phyloP scores from a whole-genome alignment of 2,888 invertebrate genomes.

The Drosophila koepferae region DNA sequence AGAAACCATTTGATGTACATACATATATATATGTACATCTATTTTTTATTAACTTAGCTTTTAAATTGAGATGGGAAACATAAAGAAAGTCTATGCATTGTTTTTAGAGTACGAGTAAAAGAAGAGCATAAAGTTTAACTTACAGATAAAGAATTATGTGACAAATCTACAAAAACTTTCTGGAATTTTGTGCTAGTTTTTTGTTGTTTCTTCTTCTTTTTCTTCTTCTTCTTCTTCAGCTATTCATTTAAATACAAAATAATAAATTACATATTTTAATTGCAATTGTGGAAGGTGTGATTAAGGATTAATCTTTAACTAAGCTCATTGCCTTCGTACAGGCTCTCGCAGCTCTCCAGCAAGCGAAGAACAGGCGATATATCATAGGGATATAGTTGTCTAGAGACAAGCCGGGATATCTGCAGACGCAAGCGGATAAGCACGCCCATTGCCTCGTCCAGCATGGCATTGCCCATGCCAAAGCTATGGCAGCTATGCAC shows the following conservation, averaged over 20 bases:
- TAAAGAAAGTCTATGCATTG: conserved; percentile 50
- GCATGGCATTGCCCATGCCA: conserved; percentile 86
- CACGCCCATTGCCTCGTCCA: conserved; percentile 94
- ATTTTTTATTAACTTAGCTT: conserved; percentile 30
- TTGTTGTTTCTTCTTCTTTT: conserved; percentile 7
- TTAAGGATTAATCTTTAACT: conserved; percentile 86
- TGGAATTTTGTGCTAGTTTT: conserved; percentile 57
- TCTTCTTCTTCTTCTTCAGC: conserved; percentile 12
- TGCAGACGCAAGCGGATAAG: conserved; percentile 91
- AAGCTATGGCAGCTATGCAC: conserved; percentile 90
- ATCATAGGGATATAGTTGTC: conserved; percentile 94
- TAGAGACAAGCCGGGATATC: conserved; percentile 92
- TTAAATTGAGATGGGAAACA: conserved; percentile 50
- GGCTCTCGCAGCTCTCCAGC: conserved; percentile 92
- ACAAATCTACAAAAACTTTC: conserved; percentile 53
- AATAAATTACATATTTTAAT: conserved; percentile 78
- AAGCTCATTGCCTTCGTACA: conserved; percentile 93
- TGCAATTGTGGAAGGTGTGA: conserved; percentile 40
- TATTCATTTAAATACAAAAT: conserved; percentile 62
- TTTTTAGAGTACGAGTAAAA: conserved; percentile 38
- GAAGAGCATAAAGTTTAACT: conserved; percentile 44
- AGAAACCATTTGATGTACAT: conserved; percentile 49
- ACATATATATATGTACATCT: conserved; percentile 22
- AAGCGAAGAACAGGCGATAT: conserved; percentile 94
- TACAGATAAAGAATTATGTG: conserved; percentile 35